These are phyloP conservation scores for Onychorhynchus coronatus DNA, from an alignment of 2,113 vertebrate species.

Conservation along the genomic window DNA sequence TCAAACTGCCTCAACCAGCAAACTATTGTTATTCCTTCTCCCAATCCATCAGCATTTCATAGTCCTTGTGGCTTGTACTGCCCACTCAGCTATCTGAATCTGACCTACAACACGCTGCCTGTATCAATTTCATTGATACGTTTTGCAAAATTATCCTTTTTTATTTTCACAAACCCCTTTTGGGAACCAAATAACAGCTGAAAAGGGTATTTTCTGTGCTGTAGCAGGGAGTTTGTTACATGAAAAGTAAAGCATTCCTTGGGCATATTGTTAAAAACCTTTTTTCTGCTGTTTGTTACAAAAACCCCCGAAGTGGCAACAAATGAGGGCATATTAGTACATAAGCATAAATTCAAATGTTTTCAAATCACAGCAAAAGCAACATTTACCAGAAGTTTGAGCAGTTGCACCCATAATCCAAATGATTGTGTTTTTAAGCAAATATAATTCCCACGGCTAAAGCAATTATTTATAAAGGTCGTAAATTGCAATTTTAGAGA, in stretches of 20 bases:
- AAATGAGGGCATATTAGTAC: background rate
- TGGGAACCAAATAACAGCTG: background rate
- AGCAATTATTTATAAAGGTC: background rate
- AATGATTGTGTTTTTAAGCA: background rate
- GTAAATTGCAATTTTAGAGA: fast-evolving
- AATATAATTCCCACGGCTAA: background rate
- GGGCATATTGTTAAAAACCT: background rate
- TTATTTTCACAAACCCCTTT: background rate
- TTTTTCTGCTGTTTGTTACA: background rate
- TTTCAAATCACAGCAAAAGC: background rate
- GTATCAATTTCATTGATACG: background rate
- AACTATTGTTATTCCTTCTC: background rate
- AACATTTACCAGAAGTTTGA: background rate
- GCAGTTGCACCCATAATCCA: background rate
- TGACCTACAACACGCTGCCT: background rate
- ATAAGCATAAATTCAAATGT: background rate
- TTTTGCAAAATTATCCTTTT: background rate
- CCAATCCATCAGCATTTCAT: background rate
- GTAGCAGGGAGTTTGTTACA: background rate
- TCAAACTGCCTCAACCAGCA: background rate
- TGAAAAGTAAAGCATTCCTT: background rate
- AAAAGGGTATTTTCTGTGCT: background rate
- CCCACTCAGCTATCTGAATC: background rate
- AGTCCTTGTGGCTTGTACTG: background rate
- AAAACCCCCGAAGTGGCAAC: background rate